phyloP scores from a whole-genome alignment of 2,888 invertebrate genomes.

The Phanerotoma sp. region DNA sequence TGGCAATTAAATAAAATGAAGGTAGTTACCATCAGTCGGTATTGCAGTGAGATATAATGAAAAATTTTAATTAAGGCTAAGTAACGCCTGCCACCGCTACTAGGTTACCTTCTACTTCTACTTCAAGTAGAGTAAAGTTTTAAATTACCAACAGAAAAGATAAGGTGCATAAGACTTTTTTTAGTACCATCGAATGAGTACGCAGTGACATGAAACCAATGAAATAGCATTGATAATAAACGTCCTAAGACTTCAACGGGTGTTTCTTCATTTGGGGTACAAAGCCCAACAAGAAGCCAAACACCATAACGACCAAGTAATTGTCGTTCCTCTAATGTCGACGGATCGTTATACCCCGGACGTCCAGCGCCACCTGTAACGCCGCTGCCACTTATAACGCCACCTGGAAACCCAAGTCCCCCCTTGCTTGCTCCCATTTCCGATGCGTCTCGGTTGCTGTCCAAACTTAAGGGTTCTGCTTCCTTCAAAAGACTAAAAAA shows the following conservation, averaged over 20 bases:
- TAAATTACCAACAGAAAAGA: constrained; percentile 58
- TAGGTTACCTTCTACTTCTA: constrained; percentile 39
- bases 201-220: constrained; percentile 99
- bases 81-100: constrained; percentile 47
- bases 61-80: constrained; percentile 24
- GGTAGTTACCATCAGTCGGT: constrained; percentile 1
- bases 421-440: constrained; percentile 55
- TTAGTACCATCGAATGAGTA: constrained; percentile 87
- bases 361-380: constrained; percentile 58
- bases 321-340: constrained; percentile 79
- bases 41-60: neutral
- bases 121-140: constrained; percentile 43
- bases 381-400: constrained; percentile 45
- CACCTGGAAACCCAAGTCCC: constrained; percentile 54
- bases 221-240: constrained; percentile 93
- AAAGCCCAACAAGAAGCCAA: constrained; percentile 94
- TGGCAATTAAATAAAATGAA: constrained; percentile 6
- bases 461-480: constrained; percentile 79
- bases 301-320: constrained; percentile 93
- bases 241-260: constrained; percentile 82
- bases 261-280: constrained; percentile 76
- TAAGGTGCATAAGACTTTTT: constrained; percentile 57
- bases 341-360: constrained; percentile 52
- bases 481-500: constrained; percentile 75
- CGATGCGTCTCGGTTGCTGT: constrained; percentile 61